These are phyloP conservation scores for Cenopis cana DNA, from an alignment of 2,888 invertebrate species.

Conservation along the genomic window DNA sequence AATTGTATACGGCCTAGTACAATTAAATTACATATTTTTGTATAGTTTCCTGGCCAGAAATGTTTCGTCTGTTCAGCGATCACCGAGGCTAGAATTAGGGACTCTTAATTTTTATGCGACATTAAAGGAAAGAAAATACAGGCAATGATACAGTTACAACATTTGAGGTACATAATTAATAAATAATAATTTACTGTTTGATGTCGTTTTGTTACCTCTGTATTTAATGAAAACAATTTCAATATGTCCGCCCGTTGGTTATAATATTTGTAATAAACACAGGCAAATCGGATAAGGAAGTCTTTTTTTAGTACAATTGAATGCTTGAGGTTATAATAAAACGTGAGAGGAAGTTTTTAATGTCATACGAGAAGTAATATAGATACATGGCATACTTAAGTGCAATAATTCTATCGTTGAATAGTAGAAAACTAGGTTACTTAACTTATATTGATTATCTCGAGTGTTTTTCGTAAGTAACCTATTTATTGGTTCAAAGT, in stretches of 20 bases:
- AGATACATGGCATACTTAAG: too few species aligned
- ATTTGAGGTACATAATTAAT: neutral
- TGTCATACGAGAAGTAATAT: neutral
- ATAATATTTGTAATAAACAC: slow-evolving; percentile 36
- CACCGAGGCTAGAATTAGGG: too few species aligned
- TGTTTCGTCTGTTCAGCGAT: too few species aligned
- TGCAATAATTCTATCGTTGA: neutral
- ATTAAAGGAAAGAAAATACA: too few species aligned
- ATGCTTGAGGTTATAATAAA: neutral
- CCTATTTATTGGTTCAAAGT: too few species aligned
- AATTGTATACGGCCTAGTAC: neutral
- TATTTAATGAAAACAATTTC: slow-evolving; percentile 13
- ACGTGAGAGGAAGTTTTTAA: neutral
- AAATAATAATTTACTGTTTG: neutral
- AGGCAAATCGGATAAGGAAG: neutral
- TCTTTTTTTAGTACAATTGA: neutral
- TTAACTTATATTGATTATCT: too few species aligned
- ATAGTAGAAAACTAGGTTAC: too few species aligned
- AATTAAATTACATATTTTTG: too few species aligned
- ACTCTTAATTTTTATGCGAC: too few species aligned
- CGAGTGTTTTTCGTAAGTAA: too few species aligned
- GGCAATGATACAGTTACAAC: neutral
- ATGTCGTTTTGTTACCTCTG: slow-evolving; percentile 18
- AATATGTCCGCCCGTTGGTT: slow-evolving; percentile 48
- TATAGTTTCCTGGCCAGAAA: too few species aligned